Conservation (phyloP, 1,140 invertebrate genomes). For the Heterodera schachtii region DNA sequence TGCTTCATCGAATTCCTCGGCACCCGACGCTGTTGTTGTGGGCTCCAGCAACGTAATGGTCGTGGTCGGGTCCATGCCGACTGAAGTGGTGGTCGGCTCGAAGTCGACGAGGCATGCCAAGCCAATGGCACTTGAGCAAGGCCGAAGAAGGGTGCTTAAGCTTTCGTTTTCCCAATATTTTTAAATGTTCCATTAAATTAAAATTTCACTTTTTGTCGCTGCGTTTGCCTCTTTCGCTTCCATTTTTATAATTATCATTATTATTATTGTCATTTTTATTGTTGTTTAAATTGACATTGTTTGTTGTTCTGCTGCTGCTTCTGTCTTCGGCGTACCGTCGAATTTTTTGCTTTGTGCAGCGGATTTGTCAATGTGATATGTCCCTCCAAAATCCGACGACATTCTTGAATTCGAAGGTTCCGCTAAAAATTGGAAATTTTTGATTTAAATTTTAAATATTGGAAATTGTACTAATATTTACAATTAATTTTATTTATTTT, state of each 20-base stretch:
- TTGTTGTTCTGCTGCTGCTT: not conserved
- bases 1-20: conserved; percentile 11
- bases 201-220: too few species aligned
- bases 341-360: not conserved
- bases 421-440: conserved; percentile 17
- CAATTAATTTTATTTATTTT: conserved; percentile 16
- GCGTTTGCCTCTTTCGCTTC: too few species aligned
- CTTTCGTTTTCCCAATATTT: too few species aligned
- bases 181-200: too few species aligned
- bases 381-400: conserved; percentile 26
- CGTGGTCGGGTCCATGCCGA: conserved; percentile 19
- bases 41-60: conserved; percentile 25
- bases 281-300: conserved; percentile 2
- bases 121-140: not conserved
- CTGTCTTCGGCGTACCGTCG: not conserved
- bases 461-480: too few species aligned
- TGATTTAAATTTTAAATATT: not conserved
- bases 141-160: not conserved
- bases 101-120: conserved; percentile 14
- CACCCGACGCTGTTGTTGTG: not conserved
- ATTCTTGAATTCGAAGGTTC: conserved; percentile 31
- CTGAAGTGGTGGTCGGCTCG: conserved; percentile 17
- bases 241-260: too few species aligned
- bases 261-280: not conserved
- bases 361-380: conserved; percentile 21